Base-by-base conservation (phyloP, 2,797 vertebrate species). In the Aratinga solstitialis region DNA sequence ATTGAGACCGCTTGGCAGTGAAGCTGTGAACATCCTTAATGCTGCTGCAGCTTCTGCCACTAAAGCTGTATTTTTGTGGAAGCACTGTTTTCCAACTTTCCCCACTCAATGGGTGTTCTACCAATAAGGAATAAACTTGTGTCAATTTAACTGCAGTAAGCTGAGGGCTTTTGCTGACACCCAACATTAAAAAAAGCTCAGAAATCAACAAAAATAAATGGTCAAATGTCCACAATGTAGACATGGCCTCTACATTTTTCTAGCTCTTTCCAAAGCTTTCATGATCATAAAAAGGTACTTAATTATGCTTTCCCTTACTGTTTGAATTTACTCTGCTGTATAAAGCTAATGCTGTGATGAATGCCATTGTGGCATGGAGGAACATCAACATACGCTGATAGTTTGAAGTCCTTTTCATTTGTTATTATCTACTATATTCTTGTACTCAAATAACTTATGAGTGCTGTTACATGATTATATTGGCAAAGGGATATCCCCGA, bases 61-160 rank as follows among this genome's bases (percentile, higher is more conserved):
- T 73, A 68, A 61, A 91, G 18, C 34, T 54, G 50, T 21, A 13
- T 32, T 86, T 85, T 59, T 71, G 36, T 29, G 27, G n/a, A 78
- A 76, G 63, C 13, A 12, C 23, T 53, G 14, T 10, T 71, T 48
- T 36, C 36, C 51, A 68, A 36, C 32, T 87, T 42, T 45, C 40
- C 38, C 10, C 16, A 16, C 36, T 69, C 18, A 8, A 78, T 86
- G 11, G 2, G 2, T 2, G 0, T 71, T 68, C 65, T 32, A 47
- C 15, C 50, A 43, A 5, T 29, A 73, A 47, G 17, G 77, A 36
- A 18, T 47, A 68, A 81, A 54, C 36, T 73, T 79, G 38, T 84
- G 45, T 20, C 62, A 43, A 47, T 48, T 78, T 56, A 87, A 75
- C 42, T 0, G 0, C 22, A 13, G 27, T 6, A 47, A 32, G 50